Base-by-base conservation (phyloP, 2,797 vertebrate species). In the Mycteria americana region DNA sequence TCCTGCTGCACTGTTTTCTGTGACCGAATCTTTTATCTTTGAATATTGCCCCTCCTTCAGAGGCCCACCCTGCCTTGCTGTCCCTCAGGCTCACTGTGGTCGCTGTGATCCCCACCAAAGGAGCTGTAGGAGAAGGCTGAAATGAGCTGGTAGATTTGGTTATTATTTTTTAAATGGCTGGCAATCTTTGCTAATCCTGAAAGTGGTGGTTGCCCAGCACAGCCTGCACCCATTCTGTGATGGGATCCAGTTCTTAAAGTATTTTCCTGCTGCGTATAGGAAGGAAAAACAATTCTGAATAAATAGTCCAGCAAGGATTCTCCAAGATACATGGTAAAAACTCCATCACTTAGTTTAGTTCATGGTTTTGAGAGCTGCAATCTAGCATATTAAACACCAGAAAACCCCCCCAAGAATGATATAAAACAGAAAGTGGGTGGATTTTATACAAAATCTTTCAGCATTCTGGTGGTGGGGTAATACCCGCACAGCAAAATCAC, bases 11-110 rank as follows among this genome's bases (percentile, higher is more conserved):
- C 50, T 96, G 86, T 84, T 95, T 95, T 93, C 65, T 84, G 91
- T 88, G 93, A 92, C 87, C 51, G 88, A 94, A 85, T 22, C 80
- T 97, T 95, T 94, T 60, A 51, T 48, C 93, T 95, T 97, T 90
- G 81, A 84, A 41, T 94, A 70, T 39, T 62, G 18, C 7, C 35
- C 24, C n/a, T 60, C 35, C 59, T 80, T 64, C 51, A 64, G 80
- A 64, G 24, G 11, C 43, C 9, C 27, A 64, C 7, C 6, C 13
- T 4, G 3, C 51, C 23, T 81, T 69, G 59, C 41, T 83, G 27
- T 57, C 48, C 24, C n/a, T 57, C 1, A 6, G 59, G 39, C 51
- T 68, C 24, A 13, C 43, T 41, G 25, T 56, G 16, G 28, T 89
- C 30, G 82, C 59, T 84, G 18, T 48, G 73, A 74, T 69, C 27